These are phyloP conservation scores for Gnatocerus cornutus DNA, from an alignment of 2,888 invertebrate species.

Conservation along the genomic window DNA sequence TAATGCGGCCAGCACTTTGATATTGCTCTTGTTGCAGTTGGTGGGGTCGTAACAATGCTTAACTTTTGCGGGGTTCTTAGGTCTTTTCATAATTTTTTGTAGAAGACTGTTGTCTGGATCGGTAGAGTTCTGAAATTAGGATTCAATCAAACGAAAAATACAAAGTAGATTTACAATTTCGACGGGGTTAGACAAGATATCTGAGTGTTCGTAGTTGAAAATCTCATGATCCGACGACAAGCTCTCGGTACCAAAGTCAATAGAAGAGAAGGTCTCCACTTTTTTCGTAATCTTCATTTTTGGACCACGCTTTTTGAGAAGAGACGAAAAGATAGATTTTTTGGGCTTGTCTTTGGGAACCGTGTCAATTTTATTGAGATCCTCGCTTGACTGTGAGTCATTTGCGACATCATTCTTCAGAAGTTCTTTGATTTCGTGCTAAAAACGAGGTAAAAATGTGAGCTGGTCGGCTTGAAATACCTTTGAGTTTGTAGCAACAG, in stretches of 20 bases:
- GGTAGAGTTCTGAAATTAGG: background rate
- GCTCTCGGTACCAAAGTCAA: conserved; percentile 28
- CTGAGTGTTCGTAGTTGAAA: background rate
- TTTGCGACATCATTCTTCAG: conserved; percentile 22
- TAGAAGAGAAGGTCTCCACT: conserved; percentile 26
- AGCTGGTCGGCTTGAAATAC: background rate
- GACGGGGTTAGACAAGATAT: background rate
- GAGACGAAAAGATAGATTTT: conserved; percentile 26
- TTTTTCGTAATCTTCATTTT: conserved; percentile 34
- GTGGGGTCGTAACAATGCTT: background rate
- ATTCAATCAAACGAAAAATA: background rate
- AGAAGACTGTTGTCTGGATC: background rate
- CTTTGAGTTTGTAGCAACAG: background rate
- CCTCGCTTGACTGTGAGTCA: conserved; percentile 14
- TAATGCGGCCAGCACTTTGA: background rate
- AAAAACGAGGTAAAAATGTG: conserved; percentile 2
- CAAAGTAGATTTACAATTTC: background rate
- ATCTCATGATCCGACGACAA: conserved; percentile 14
- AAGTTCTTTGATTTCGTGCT: conserved; percentile 21
- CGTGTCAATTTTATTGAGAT: background rate
- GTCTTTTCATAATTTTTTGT: background rate
- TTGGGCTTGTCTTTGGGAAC: conserved; percentile 2
- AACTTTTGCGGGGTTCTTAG: background rate
- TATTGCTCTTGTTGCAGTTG: background rate
- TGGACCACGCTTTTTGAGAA: conserved; percentile 25